phyloP scores from a whole-genome alignment of 2,888 invertebrate species.

The Ectobius pallidus region DNA sequence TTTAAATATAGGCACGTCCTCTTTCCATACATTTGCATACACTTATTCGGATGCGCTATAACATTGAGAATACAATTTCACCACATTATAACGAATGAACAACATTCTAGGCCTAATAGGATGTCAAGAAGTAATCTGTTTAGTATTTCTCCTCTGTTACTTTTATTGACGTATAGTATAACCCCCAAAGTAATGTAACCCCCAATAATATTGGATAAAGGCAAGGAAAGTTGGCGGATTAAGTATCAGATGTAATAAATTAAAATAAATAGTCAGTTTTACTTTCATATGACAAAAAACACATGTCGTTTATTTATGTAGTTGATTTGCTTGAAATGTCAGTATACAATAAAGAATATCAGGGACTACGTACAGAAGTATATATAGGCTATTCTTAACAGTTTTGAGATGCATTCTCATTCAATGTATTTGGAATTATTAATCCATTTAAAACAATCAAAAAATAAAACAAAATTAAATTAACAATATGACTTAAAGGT shows the following conservation, averaged over 20 bases:
- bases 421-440: neutral
- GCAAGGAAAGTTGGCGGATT: neutral
- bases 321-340: conserved; percentile 30
- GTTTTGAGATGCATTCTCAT: conserved; percentile 18
- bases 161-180: no score
- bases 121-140: no score
- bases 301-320: conserved; percentile 36
- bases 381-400: conserved; percentile 27
- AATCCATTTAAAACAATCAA: conserved; percentile 23
- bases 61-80: no score
- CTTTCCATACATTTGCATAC: no score
- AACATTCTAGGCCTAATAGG: no score
- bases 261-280: conserved; percentile 12
- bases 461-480: conserved; percentile 23
- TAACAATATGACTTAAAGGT: conserved; percentile 16
- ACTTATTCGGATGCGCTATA: no score
- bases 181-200: no score
- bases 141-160: no score
- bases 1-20: no score
- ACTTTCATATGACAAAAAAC: conserved; percentile 37
- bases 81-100: no score
- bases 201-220: neutral
- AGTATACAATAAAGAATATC: conserved; percentile 32
- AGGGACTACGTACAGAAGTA: conserved; percentile 21
- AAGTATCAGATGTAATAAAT: neutral